Percentiles rank a stretch among this genome's conserved stretches.
Evolutionary conservation across 2,797 vertebrate species (phyloP).

Genomic region (Syncerus caffer): DNA sequence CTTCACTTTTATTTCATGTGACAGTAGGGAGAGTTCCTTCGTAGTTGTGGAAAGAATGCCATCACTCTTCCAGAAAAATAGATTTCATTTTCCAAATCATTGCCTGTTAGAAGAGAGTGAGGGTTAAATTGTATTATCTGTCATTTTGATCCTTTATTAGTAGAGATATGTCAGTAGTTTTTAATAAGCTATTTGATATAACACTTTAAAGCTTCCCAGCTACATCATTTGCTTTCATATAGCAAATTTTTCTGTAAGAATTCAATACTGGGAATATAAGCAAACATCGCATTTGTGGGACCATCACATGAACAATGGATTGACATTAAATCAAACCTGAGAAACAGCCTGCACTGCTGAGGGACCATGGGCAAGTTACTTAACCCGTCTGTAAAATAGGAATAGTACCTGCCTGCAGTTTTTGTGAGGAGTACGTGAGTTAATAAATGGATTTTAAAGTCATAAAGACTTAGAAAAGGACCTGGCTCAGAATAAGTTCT

Average conservation of each 20-base stretch:
- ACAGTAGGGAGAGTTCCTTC: not conserved
- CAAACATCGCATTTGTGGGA: not conserved
- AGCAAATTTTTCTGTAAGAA: not conserved
- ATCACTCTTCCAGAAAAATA: not conserved
- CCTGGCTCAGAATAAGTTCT: not conserved
- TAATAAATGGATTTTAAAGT: not conserved
- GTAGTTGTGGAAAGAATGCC: not conserved
- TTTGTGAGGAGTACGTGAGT: not conserved
- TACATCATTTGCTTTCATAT: not conserved
- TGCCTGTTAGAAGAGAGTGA: not conserved
- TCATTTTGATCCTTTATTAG: conserved; percentile 23
- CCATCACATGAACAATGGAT: not conserved
- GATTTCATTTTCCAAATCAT: conserved; percentile 7
- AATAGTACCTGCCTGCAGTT: not conserved
- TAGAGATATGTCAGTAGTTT: not conserved
- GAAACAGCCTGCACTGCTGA: not conserved
- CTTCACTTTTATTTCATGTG: not conserved
- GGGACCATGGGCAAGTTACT: not conserved
- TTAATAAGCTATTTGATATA: not conserved
- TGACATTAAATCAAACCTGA: not conserved
- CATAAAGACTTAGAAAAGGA: not conserved
- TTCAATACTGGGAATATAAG: not conserved
- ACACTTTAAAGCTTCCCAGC: not conserved
- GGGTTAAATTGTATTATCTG: not conserved
- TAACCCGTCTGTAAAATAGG: not conserved